Base-by-base conservation (phyloP, 2,797 vertebrate species). In the Pteropus rufus region DNA sequence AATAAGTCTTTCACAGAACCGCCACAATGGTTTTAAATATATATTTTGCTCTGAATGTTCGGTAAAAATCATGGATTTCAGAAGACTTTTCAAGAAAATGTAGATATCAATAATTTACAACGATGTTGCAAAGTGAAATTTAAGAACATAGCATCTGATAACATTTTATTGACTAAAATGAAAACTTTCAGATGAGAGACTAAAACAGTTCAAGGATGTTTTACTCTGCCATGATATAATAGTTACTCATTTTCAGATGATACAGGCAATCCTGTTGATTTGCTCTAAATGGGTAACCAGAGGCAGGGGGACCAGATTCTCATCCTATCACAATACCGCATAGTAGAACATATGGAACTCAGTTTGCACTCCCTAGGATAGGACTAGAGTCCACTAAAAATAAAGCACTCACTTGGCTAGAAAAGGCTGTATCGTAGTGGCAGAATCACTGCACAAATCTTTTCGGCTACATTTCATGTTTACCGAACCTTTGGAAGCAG, bases 61-160 rank as follows among this genome's bases (percentile, higher is more conserved):
- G 93, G 69, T 41, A 36, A 39, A 94, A 93, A 72, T 3, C 6
- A 0, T n/a, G 56, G 7, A 81, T 86, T 67, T 86, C 69, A 83
- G 81, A 70, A 56, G 36, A 89, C 26, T n/a, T 70, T 83, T 89
- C 56, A 34, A 69, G 65, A 93, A 86, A 94, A 95, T 83, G 21
- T 49, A 67, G 39, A 76, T 44, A 79, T 1, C 29, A 72, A 70
- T 39, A 81, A 79, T 69, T 34, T 80, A 39, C 18, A 85, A 70
- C 36, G 24, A n/a, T 19, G 21, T 10, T 69, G 8, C 69, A 58
- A 92, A 82, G 31, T 60, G 75, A 75, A 91, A 64, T 56, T 81
- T 36, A 90, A 64, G 23, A 67, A 56, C 31, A 31, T 0, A 83
- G 19, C 56, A 64, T 72, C 26, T 41, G 44, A 36, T 54, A 52